Percentiles rank a stretch among this genome's conserved stretches.
phyloP scores from a whole-genome alignment of 1,140 invertebrate genomes.

The Drosophila eugracilis region DNA sequence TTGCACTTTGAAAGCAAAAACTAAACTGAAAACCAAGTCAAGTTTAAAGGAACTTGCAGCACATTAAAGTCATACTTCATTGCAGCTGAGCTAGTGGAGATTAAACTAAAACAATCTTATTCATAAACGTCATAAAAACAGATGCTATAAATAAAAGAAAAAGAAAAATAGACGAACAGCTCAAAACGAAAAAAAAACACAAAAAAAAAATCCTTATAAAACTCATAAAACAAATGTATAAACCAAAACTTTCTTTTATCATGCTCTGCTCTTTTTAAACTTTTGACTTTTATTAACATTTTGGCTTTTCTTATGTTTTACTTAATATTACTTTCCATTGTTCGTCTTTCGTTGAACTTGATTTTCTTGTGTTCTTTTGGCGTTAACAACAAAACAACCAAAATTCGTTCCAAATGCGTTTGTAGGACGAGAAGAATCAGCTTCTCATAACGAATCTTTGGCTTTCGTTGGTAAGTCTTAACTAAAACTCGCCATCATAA shows the following conservation, averaged over 20 bases:
- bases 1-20: conserved; percentile 8
- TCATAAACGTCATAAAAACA: conserved; percentile 58
- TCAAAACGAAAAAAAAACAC: conserved; percentile 26
- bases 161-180: conserved; percentile 22
- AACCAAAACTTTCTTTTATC: conserved; percentile 79
- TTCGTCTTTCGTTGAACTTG: conserved; percentile 39
- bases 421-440: conserved; percentile 94
- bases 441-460: conserved; percentile 94
- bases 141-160: conserved; percentile 49
- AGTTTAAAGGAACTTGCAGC: conserved; percentile 5
- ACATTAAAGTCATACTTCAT: conserved; percentile 62
- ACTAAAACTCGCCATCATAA: conserved; percentile 77
- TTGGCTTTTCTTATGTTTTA: conserved; percentile 40
- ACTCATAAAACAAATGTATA: conserved; percentile 80
- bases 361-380: conserved; percentile 49
- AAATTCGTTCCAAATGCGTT: conserved; percentile 66
- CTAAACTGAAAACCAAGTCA: neutral
- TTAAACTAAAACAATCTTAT: conserved; percentile 16
- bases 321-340: conserved; percentile 50
- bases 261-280: conserved; percentile 81
- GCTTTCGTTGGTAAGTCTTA: conserved; percentile 93
- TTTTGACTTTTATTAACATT: conserved; percentile 70
- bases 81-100: conserved; percentile 33
- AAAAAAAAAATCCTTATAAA: conserved; percentile 55
- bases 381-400: conserved; percentile 61